These are phyloP conservation scores for Karalla daura DNA, from an alignment of 2,797 vertebrate genomes.

Conservation along the genomic window DNA sequence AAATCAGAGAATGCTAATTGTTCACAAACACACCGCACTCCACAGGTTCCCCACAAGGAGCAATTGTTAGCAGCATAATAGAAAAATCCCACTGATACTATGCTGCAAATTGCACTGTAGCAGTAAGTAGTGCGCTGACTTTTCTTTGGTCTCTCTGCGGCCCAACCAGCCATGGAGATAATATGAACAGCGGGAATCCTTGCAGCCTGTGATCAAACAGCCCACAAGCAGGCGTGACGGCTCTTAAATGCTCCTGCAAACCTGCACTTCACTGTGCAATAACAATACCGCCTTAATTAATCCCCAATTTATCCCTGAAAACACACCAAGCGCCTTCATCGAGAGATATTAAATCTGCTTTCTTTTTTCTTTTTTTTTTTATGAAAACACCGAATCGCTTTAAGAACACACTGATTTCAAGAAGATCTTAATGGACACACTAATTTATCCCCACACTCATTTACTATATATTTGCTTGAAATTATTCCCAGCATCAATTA, in stretches of 20 bases:
- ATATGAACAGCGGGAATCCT: not conserved
- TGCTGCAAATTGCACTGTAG: not conserved
- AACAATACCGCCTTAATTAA: not conserved
- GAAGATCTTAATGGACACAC: too few relatives aligned
- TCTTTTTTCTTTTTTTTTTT: too few relatives aligned
- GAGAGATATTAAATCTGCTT: too few relatives aligned
- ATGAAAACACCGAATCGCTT: too few relatives aligned
- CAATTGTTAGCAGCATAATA: not conserved
- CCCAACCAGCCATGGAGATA: not conserved
- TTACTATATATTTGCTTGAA: not conserved
- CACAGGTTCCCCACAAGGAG: not conserved
- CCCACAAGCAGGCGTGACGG: not conserved
- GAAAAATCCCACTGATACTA: not conserved
- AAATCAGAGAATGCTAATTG: not conserved
- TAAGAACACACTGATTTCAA: not conserved
- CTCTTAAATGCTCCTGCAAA: not conserved
- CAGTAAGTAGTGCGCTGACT: not conserved
- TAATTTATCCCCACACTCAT: too few relatives aligned
- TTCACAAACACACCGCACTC: not conserved
- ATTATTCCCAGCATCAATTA: not conserved
- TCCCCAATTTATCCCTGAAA: not conserved
- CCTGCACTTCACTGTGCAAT: not conserved
- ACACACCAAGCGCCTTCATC: too few relatives aligned
- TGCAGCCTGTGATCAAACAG: conserved; percentile 3
- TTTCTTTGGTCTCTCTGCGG: conserved; percentile 1